Conservation (phyloP, 2,888 invertebrate species). For the Scelioninae gen. 1 region DNA sequence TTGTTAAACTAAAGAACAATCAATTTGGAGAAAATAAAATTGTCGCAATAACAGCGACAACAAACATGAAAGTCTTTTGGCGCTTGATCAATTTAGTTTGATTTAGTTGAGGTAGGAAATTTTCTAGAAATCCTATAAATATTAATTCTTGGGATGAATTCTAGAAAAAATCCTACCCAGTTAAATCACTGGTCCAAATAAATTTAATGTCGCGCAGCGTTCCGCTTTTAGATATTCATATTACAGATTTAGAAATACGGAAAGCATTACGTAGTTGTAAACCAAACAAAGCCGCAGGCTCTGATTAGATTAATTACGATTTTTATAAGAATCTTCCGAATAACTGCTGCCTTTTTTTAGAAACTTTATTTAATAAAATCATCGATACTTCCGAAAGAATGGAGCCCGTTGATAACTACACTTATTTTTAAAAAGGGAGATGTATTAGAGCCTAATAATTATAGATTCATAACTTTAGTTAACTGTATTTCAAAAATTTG, state of each 20-base stretch:
- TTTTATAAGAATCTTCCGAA: not conserved
- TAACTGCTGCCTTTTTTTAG: not conserved
- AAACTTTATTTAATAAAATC: not conserved
- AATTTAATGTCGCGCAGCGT: too few relatives aligned
- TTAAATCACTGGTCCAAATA: not conserved
- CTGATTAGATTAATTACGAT: not conserved
- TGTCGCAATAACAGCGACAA: not conserved
- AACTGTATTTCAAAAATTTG: not conserved
- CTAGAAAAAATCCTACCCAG: not conserved
- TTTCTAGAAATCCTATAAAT: not conserved
- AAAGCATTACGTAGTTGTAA: not conserved
- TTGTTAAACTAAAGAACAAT: not conserved
- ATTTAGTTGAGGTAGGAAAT: not conserved
- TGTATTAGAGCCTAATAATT: not conserved
- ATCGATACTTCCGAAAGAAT: not conserved
- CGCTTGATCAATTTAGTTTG: not conserved
- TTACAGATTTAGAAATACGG: not conserved
- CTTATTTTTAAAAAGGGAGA: not conserved
- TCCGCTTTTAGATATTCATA: not conserved
- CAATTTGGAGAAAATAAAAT: not conserved
- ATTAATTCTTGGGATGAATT: not conserved
- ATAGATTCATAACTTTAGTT: not conserved
- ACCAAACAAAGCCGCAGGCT: not conserved
- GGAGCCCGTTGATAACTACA: not conserved
- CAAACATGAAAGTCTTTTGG: not conserved